A percentile compares a stretch with the other conserved stretches of the same genome.
These are phyloP conservation scores for Ptychodera flava DNA, from an alignment of 35 echinoderm and acorn worm genomes.

Conservation along the genomic window DNA sequence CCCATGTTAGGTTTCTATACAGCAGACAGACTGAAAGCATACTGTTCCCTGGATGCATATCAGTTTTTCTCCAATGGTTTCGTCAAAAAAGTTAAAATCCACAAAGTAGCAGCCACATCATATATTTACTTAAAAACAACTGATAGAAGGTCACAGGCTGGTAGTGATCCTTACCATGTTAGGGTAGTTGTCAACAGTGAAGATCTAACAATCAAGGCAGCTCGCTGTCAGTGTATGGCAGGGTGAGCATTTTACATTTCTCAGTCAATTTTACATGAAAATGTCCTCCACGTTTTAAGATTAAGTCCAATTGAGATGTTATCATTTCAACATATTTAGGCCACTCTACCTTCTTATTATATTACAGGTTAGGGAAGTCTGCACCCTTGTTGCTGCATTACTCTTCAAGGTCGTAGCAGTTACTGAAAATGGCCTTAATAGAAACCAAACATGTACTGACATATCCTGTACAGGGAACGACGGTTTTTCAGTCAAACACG, in stretches of 20 bases:
- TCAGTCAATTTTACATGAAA: neutral
- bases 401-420: neutral
- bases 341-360: neutral
- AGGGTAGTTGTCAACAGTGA: neutral
- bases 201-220: neutral
- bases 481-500: neutral
- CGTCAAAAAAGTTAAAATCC: neutral
- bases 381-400: neutral
- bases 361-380: neutral
- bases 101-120: neutral
- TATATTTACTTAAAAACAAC: neutral
- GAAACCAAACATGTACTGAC: neutral
- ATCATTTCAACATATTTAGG: neutral
- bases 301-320: neutral
- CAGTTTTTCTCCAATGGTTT: neutral
- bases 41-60: neutral
- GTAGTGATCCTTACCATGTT: neutral
- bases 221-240: neutral
- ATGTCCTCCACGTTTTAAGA: neutral
- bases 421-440: neutral
- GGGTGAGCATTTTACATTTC: neutral
- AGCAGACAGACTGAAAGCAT: neutral
- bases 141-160: neutral
- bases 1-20: neutral
- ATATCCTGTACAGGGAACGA: neutral